Conservation (phyloP, 2,888 invertebrate species). For the Gibbula magus region DNA sequence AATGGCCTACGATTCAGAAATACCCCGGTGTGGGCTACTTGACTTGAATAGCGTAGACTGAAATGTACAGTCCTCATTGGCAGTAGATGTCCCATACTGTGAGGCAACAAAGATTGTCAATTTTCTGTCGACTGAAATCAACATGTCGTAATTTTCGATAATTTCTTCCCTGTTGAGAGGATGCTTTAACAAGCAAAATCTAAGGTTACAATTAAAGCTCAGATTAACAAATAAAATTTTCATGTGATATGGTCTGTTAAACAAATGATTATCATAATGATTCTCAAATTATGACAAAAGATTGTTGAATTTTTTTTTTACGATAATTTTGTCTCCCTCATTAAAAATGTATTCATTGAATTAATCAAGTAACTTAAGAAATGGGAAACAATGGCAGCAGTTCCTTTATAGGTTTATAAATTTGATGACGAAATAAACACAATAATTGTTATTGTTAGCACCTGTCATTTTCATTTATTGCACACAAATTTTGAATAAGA, state of each 20-base stretch:
- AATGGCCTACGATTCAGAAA: background rate
- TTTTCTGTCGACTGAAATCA: background rate
- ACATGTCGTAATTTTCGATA: conserved; percentile 3
- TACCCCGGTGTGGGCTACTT: background rate
- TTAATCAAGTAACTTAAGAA: no score
- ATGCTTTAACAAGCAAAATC: background rate
- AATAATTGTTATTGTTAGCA: no score
- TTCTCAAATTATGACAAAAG: no score
- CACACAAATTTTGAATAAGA: no score
- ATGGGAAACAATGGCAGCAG: no score
- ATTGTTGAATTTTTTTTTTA: no score
- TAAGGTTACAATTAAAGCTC: background rate
- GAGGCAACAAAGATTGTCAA: background rate
- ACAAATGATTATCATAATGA: no score
- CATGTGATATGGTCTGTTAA: background rate
- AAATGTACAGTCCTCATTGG: background rate
- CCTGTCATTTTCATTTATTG: no score
- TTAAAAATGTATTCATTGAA: no score
- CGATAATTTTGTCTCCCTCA: no score
- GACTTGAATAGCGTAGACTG: background rate
- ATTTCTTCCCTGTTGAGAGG: background rate
- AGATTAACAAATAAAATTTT: conserved; percentile 1
- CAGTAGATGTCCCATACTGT: background rate
- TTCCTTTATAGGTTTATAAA: no score
- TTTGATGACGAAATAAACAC: no score